Conservation (phyloP, 2,113 vertebrate genomes). For the Trematocara unimaculatum region DNA sequence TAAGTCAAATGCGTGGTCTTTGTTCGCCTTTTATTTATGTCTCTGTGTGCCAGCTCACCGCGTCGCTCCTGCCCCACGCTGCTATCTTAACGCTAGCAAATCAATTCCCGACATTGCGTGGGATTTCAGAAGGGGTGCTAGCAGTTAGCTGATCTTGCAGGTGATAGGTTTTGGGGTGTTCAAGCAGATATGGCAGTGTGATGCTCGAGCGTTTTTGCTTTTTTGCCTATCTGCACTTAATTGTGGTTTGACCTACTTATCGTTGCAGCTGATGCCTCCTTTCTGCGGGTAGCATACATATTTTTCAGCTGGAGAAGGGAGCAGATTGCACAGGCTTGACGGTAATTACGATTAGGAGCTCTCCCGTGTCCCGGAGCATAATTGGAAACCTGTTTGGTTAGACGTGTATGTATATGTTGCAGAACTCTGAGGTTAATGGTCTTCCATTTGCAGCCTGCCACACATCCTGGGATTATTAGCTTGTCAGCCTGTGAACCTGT, state of each 20-base stretch:
- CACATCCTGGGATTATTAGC: neutral
- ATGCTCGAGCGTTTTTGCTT: neutral
- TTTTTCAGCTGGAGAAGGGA: neutral
- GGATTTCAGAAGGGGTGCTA: neutral
- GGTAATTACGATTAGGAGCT: neutral
- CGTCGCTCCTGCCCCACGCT: neutral
- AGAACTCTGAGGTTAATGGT: constrained; percentile 6
- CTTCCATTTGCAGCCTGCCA: neutral
- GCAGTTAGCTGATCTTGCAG: neutral
- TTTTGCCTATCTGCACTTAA: neutral
- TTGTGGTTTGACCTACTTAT: neutral
- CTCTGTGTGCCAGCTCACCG: neutral
- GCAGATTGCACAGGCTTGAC: neutral
- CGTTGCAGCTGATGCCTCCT: neutral
- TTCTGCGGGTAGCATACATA: neutral
- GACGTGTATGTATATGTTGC: neutral
- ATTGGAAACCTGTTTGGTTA: neutral
- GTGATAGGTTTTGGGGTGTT: neutral
- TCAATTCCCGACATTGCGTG: neutral
- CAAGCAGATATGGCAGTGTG: neutral
- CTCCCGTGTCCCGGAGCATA: neutral
- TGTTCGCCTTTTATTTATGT: constrained; percentile 6
- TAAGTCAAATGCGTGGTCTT: neutral
- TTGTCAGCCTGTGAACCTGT: constrained; percentile 54
- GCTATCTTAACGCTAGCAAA: neutral